Percentiles rank a stretch among this genome's conserved stretches.
Evolutionary conservation across 2,113 vertebrate genomes (phyloP).

Genomic region (Calidris pugnax): DNA sequence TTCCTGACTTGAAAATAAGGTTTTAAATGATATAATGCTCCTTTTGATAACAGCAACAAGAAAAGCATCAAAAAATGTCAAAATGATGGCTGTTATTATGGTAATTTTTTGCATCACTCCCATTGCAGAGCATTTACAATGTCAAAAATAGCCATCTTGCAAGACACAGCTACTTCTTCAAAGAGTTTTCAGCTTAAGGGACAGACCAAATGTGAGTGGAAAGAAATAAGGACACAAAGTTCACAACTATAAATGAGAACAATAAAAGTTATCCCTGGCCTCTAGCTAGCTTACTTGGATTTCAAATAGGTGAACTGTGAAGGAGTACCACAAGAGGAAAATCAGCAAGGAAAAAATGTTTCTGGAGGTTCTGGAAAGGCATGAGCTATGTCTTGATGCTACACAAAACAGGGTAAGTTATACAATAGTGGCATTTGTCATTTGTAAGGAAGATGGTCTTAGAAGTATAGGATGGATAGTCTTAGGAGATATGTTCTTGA

Average conservation of each 20-base stretch:
- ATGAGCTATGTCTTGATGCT: neutral
- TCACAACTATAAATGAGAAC: neutral
- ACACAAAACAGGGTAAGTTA: neutral
- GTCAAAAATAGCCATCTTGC: neutral
- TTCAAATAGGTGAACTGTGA: neutral
- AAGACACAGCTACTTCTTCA: neutral
- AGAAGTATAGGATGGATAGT: neutral
- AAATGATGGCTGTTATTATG: neutral
- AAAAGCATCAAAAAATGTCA: neutral
- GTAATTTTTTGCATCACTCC: neutral
- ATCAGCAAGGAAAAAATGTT: neutral
- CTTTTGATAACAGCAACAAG: neutral
- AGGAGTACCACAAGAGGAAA: neutral
- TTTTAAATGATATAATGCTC: neutral
- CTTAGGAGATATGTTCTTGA: neutral
- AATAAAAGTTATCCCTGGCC: neutral
- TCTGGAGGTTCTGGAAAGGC: neutral
- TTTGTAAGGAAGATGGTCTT: neutral
- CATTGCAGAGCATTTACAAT: neutral
- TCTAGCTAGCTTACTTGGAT: neutral
- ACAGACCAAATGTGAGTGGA: neutral
- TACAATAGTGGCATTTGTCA: neutral
- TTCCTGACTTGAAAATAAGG: neutral
- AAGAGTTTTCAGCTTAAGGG: constrained; percentile 4
- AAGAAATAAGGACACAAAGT: neutral